These are phyloP conservation scores for Pogonocichla stellata DNA, from an alignment of 2,113 vertebrate genomes.

Conservation along the genomic window DNA sequence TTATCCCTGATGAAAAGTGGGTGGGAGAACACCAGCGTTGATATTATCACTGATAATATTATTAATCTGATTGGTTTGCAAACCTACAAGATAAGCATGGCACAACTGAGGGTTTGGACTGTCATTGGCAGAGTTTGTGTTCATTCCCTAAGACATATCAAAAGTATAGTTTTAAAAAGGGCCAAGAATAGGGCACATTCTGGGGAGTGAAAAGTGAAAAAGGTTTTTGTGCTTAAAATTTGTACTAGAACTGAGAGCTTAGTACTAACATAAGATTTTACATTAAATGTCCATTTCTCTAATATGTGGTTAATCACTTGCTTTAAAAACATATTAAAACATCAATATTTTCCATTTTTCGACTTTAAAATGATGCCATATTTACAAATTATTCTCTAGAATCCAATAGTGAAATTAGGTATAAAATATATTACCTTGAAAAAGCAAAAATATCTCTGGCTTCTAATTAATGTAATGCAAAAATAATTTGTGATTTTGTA, in stretches of 20 bases:
- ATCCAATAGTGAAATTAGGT: neutral
- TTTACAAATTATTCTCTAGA: neutral
- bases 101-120: neutral
- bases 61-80: neutral
- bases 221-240: neutral
- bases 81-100: neutral
- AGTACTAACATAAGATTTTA: neutral
- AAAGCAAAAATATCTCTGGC: neutral
- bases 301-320: rapidly evolving
- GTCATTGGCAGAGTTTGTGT: neutral
- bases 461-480: neutral
- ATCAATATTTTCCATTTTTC: neutral
- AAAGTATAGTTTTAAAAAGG: neutral
- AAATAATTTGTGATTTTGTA: neutral
- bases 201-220: neutral
- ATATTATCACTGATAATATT: neutral
- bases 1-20: neutral
- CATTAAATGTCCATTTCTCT: neutral
- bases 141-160: neutral
- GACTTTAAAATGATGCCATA: neutral
- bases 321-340: neutral
- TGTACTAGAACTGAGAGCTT: neutral
- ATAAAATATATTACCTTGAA: neutral
- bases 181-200: neutral
- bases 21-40: neutral